phyloP scores from a whole-genome alignment of 2,113 vertebrate species.

The Seriola aureovittata region DNA sequence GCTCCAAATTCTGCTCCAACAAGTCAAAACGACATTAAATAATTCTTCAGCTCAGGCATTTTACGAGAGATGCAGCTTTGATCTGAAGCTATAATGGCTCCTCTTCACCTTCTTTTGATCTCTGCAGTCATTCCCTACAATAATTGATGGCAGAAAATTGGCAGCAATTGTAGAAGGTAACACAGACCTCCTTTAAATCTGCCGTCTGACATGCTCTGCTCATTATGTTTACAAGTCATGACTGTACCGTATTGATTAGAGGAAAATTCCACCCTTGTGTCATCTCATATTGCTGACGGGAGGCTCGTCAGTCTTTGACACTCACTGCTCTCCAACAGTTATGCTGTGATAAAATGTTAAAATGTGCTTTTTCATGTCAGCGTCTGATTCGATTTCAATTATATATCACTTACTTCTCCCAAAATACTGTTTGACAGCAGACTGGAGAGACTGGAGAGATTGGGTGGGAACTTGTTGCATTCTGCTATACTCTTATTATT shows the following conservation, averaged over 20 bases:
- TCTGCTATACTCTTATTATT: background rate
- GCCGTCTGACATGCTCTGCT: slow-evolving; percentile 17
- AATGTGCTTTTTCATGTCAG: slow-evolving; percentile 14
- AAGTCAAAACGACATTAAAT: background rate
- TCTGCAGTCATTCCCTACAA: slow-evolving; percentile 15
- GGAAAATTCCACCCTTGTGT: slow-evolving; percentile 42
- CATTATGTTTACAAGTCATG: slow-evolving; percentile 62
- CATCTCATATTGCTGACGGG: slow-evolving; percentile 7
- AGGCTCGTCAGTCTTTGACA: slow-evolving; percentile 16
- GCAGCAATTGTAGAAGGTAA: slow-evolving; percentile 8
- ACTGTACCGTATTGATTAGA: slow-evolving; percentile 48
- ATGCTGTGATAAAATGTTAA: slow-evolving; percentile 19
- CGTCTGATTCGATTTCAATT: background rate
- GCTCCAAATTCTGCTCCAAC: background rate
- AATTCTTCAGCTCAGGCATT: background rate
- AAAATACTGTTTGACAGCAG: slow-evolving; percentile 2
- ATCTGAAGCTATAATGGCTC: background rate
- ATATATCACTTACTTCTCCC: background rate
- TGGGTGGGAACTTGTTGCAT: background rate
- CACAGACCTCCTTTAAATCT: slow-evolving; percentile 35
- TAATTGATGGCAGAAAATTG: slow-evolving; percentile 35
- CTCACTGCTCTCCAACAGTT: background rate
- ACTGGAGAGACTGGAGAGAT: background rate
- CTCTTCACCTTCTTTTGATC: slow-evolving; percentile 27
- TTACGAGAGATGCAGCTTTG: slow-evolving; percentile 12